Evolutionary conservation across 2,797 vertebrate genomes (phyloP).

Genomic region (Pachyuromys duprasi): DNA sequence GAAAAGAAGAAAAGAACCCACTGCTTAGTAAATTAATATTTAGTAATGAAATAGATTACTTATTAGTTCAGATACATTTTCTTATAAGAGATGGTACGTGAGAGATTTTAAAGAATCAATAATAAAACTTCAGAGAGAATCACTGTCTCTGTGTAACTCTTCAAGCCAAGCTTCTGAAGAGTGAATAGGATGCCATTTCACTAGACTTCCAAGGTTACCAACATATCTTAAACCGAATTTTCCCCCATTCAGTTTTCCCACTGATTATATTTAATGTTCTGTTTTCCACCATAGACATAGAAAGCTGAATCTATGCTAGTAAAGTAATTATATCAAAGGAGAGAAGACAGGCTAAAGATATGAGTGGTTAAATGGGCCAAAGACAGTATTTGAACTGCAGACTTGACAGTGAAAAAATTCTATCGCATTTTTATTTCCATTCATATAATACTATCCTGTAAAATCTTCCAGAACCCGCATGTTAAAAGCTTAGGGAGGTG

Average conservation of each 20-base stretch:
- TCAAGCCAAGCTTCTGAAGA: not conserved
- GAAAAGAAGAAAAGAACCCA: not conserved
- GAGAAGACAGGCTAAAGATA: not conserved
- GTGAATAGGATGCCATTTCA: not conserved
- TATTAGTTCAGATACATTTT: not conserved
- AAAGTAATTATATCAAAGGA: not conserved
- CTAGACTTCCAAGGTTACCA: not conserved
- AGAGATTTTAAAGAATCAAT: not conserved
- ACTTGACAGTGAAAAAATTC: not conserved
- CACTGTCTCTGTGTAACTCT: not conserved
- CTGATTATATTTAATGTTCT: constrained; percentile 39
- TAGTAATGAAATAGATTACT: not conserved
- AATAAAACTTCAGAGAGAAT: not conserved
- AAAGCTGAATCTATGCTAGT: not conserved
- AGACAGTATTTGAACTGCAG: not conserved
- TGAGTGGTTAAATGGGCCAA: fast-evolving
- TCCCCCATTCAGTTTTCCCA: constrained; percentile 18
- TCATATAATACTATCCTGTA: not conserved
- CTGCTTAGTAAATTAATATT: not conserved
- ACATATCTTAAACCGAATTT: not conserved
- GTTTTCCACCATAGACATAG: not conserved
- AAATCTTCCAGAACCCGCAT: not conserved
- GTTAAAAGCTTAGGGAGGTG: not conserved
- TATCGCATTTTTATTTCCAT: not conserved
- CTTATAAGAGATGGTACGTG: not conserved